Base-by-base conservation (phyloP, 2,888 invertebrate species). In the Melanophora roralis region DNA sequence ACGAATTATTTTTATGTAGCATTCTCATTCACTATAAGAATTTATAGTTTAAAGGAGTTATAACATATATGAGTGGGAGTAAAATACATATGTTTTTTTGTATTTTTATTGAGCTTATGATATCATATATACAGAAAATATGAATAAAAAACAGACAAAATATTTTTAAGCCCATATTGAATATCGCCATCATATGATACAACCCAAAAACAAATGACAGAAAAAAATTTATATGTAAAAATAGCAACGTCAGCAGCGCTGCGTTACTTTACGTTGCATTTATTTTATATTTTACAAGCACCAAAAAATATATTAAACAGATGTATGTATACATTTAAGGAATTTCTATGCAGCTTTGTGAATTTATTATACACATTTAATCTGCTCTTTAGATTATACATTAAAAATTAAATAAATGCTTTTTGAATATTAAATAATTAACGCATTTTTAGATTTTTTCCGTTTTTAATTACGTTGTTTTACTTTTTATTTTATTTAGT, bases 401-500 rank as follows among this genome's bases (percentile, higher is more conserved):
- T 3, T 16, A 23, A 49, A 75, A 51, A 27, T 55, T 43, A 1
- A 1, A 43, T 11, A 43, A 55, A 47, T 43, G 14, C 43, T 2
- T 0, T 38, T 45, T 36, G 51, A 27, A 53, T 53, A 36, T 49
- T 43, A 57, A 68, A 45, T 64, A 49, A 21, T 62, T 55, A 34
- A 64, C n/a, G 43, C 19, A 49, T 47, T 36, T 49, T 36, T 40
- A 14, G 45, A 12, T 62, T 68, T 67, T 67, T 71, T 59, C 21
- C 23, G 14, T 16, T 34, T 74, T 55, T n/a, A n/a, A n/a, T n/a
- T n/a, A n/a, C n/a, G n/a, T n/a, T 53, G 69, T 75, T 77, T 82
- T 83, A 82, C 77, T 79, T 83, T 82, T 80, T 74, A 81, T 75
- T 81, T 76, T 73, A 53, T 75, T 76, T 34, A 69, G 60, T 67